Evolutionary conservation across 2,113 vertebrate species (phyloP), one percentile per base, ranked within the genome.

Genomic region (Propithecus coquereli): DNA sequence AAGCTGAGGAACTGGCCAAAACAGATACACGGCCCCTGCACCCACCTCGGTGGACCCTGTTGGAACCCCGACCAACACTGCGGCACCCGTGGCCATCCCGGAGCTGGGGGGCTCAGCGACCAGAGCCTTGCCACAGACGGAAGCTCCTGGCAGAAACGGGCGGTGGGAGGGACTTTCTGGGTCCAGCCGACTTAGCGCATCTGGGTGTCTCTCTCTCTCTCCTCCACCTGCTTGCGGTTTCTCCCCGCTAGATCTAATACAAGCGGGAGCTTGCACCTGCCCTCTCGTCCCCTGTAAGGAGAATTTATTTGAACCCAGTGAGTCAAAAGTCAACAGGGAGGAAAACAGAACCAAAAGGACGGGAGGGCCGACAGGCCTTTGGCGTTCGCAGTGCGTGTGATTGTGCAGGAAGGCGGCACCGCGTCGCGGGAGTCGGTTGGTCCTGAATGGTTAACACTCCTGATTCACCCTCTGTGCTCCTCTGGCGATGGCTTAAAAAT

Each of bases 241-340:
- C 27, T 34, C n/a, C 66, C 52, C 3, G 4, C 50, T 27, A 22
- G 9, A 10, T 5, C 52, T 45, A 16, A 32, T 32, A 14, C 32
- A 1, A 25, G 59, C 65, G 30, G 18, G 6, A 87, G 16, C 50
- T 1, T 23, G 5, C 1, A 0, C 65, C 59, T 32, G 77, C 66
- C 93, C 61, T 85, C 90, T 74, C 0, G 0, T 66, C 6, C 40
- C 66, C 20, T 10, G 40, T 6, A 16, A 40, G 82, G 32, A 95
- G 76, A 86, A 54, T 71, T 94, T 77, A 23, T 71, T 77, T 82
- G 86, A 94, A 40, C 32, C 34, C 93, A 16, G 80, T 2, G 70
- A 87, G 90, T 94, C 12, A 61, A 92, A 80, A 61, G 90, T 89
- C 95, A 89, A 87, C 73, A 57, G 32, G 63, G 43, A 91, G 34